A percentile compares a stretch with the other conserved stretches of the same genome.
Conservation (phyloP, 2,113 vertebrate genomes). For the Peromyscus leucopus region DNA sequence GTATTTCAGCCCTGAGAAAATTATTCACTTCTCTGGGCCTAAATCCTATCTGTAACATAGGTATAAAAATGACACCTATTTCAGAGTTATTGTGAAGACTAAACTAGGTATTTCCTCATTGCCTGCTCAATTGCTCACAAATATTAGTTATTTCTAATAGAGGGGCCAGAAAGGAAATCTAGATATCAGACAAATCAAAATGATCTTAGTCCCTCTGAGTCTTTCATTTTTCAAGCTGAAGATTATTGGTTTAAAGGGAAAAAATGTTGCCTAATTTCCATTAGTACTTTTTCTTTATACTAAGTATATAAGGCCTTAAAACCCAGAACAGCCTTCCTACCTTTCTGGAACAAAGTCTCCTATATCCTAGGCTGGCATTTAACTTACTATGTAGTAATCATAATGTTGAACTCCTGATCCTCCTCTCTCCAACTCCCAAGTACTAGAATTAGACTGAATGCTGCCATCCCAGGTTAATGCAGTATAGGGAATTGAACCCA, state of each 20-base stretch:
- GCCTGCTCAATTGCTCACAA: conserved; percentile 51
- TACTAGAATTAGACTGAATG: background rate
- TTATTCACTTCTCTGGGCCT: background rate
- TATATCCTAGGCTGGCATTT: background rate
- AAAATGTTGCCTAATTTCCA: conserved; percentile 29
- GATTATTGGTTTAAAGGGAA: background rate
- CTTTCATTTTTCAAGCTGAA: conserved; percentile 50
- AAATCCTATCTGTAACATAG: conserved; percentile 4
- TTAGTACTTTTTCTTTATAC: conserved; percentile 34
- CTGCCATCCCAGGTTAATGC: background rate
- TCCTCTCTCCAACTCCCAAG: background rate
- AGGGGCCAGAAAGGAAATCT: conserved; percentile 43
- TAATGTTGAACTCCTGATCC: background rate
- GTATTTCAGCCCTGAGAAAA: background rate
- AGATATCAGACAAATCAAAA: conserved; percentile 3
- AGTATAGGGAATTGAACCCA: background rate
- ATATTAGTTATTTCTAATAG: conserved; percentile 55
- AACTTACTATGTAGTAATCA: background rate
- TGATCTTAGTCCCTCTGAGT: background rate
- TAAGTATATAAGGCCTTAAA: conserved; percentile 14
- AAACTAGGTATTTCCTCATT: background rate
- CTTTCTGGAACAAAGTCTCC: background rate
- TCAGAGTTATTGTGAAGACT: conserved; percentile 15
- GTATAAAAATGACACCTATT: background rate
- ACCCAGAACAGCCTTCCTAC: background rate